Conservation (phyloP, 2,113 vertebrate species). For the Tichodroma muraria region DNA sequence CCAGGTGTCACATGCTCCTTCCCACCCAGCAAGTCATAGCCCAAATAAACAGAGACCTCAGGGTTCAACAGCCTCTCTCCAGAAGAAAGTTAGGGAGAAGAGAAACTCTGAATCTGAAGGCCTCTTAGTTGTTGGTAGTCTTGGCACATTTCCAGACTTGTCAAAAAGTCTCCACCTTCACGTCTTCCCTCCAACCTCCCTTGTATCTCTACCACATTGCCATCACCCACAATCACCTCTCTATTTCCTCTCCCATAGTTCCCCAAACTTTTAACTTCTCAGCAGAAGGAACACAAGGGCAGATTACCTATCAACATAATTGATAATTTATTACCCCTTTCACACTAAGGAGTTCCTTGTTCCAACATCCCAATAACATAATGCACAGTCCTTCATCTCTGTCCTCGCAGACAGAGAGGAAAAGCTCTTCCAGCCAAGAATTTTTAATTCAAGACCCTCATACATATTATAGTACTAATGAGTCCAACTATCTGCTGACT, state of each 20-base stretch:
- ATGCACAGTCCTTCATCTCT: neutral
- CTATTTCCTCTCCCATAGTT: neutral
- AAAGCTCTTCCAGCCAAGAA: constrained; percentile 26
- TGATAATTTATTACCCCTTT: neutral
- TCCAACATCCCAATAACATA: constrained; percentile 32
- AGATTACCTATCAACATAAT: constrained; percentile 17
- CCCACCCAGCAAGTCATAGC: neutral
- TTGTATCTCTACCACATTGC: neutral
- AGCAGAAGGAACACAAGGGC: neutral
- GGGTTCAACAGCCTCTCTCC: neutral
- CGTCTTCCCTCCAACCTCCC: neutral
- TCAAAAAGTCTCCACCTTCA: neutral
- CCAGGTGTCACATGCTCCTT: neutral
- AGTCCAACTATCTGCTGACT: constrained; percentile 51
- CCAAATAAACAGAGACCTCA: neutral
- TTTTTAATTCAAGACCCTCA: constrained; percentile 26
- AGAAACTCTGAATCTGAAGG: neutral
- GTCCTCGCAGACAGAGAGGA: neutral
- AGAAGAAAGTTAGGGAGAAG: neutral
- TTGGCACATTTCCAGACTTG: neutral
- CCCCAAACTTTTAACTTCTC: neutral
- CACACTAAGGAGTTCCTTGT: constrained; percentile 11
- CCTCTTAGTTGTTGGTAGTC: neutral
- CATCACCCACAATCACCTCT: neutral
- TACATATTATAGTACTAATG: constrained; percentile 24